These are phyloP conservation scores for Mobula hypostoma DNA, from an alignment of 2,113 vertebrate genomes.

Conservation along the genomic window DNA sequence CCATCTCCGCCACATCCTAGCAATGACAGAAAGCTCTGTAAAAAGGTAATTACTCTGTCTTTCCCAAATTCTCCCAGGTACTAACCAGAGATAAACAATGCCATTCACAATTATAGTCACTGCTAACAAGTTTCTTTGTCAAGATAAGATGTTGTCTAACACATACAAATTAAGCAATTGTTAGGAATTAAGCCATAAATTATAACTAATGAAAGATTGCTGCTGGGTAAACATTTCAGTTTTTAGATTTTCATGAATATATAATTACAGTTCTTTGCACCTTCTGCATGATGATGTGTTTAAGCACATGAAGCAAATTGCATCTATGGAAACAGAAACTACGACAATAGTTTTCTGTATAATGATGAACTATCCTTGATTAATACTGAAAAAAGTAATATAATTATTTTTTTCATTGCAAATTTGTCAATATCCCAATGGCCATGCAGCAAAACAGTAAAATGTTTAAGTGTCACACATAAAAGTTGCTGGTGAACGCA, in stretches of 20 bases:
- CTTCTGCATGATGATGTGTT: constrained; percentile 12
- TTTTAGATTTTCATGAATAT: constrained; percentile 32
- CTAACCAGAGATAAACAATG: not conserved
- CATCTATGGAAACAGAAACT: not conserved
- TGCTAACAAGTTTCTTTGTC: not conserved
- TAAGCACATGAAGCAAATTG: not conserved
- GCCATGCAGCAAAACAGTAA: not conserved
- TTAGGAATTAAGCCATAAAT: constrained; percentile 22
- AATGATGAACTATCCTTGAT: not conserved
- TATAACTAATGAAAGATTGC: constrained; percentile 12
- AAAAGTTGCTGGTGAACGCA: too few species aligned
- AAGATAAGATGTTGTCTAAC: constrained; percentile 19
- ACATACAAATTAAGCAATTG: constrained; percentile 27
- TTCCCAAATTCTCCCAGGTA: not conserved
- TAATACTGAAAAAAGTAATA: not conserved
- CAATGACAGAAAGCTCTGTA: not conserved
- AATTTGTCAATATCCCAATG: not conserved
- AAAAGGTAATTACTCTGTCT: not conserved
- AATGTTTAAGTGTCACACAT: too few species aligned
- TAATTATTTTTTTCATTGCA: not conserved
- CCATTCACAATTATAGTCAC: not conserved
- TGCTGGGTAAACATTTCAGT: constrained; percentile 25
- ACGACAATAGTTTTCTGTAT: not conserved
- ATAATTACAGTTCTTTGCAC: constrained; percentile 16
- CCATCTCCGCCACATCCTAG: not conserved